A percentile compares a stretch with the other conserved stretches of the same genome.
These are phyloP conservation scores for Lophotis ruficrista DNA, from an alignment of 2,113 vertebrate genomes.

Conservation along the genomic window DNA sequence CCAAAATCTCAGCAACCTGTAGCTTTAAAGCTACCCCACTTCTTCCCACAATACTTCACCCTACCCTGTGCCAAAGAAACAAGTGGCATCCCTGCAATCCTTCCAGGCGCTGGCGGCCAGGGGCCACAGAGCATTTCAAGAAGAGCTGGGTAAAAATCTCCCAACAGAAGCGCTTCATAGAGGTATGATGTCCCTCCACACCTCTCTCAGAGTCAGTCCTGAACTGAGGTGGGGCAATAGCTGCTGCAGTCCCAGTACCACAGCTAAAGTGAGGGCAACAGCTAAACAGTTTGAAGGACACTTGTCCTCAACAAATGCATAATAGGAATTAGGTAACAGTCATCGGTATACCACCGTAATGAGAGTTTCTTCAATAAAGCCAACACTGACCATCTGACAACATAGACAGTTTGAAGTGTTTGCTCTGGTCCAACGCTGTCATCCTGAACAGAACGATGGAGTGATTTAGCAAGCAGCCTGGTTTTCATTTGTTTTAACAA, in stretches of 20 bases:
- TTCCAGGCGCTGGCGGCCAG: accelerated
- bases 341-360: neutral
- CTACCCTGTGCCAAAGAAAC: neutral
- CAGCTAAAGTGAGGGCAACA: neutral
- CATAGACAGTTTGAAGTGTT: neutral
- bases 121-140: neutral
- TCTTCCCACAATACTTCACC: neutral
- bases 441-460: neutral
- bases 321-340: neutral
- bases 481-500: neutral
- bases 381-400: neutral
- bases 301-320: neutral
- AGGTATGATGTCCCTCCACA: accelerated
- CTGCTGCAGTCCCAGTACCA: neutral
- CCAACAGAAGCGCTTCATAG: neutral
- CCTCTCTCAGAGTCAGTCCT: neutral
- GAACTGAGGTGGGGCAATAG: neutral
- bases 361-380: neutral
- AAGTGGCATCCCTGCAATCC: neutral
- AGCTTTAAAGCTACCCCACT: neutral
- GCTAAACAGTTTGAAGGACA: neutral
- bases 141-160: neutral
- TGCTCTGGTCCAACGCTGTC: neutral
- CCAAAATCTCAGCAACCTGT: neutral
- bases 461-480: neutral